Percentiles rank a stretch among this genome's conserved stretches.
phyloP scores from a whole-genome alignment of 2,113 vertebrate species.

The Ranitomeya imitator region DNA sequence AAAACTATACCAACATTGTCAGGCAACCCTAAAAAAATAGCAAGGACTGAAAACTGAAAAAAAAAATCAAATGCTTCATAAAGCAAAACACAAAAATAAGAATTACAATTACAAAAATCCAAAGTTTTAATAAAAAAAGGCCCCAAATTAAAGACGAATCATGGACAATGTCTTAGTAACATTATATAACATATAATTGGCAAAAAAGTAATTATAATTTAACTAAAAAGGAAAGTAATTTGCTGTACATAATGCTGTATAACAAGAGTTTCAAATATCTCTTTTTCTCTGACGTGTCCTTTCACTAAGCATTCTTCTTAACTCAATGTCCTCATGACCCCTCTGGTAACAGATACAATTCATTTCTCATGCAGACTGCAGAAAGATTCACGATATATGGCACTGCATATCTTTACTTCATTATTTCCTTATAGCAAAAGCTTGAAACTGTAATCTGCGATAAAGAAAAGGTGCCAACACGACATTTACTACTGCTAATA shows the following conservation, averaged over 20 bases:
- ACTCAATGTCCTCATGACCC: conserved; percentile 78
- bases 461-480: conserved; percentile 86
- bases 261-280: conserved; percentile 66
- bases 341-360: conserved; percentile 84
- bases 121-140: no score
- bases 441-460: conserved; percentile 82
- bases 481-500: conserved; percentile 90
- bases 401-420: conserved; percentile 92
- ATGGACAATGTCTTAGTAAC: neutral
- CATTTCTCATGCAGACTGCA: conserved; percentile 94
- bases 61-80: no score
- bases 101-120: no score
- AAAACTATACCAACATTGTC: no score
- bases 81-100: no score
- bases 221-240: conserved; percentile 36
- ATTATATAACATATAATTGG: neutral
- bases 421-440: conserved; percentile 85
- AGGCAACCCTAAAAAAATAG: no score
- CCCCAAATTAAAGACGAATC: no score
- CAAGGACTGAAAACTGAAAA: no score
- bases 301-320: conserved; percentile 75
- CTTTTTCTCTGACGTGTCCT: conserved; percentile 74
- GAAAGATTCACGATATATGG: conserved; percentile 88
- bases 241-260: conserved; percentile 60
- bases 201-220: conserved; percentile 30